These are phyloP conservation scores for Prietella phreatophila DNA, from an alignment of 2,113 vertebrate genomes.

Conservation along the genomic window DNA sequence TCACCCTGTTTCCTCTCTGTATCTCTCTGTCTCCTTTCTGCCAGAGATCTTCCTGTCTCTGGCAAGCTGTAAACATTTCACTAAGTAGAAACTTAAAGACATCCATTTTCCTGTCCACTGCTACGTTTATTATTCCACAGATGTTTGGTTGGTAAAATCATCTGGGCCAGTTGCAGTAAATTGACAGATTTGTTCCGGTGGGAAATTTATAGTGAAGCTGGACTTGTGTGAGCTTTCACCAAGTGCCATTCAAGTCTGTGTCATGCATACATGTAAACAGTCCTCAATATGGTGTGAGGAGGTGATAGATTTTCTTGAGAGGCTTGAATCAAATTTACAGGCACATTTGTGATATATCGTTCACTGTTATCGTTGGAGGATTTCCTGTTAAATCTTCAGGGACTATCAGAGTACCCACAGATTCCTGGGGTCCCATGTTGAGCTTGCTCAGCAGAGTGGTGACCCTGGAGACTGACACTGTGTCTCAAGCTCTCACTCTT, in stretches of 20 bases:
- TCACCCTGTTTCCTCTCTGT: not conserved
- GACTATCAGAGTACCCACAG: conserved; percentile 45
- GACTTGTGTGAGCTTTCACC: conserved; percentile 55
- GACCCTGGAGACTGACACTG: conserved; percentile 25
- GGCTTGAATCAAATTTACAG: conserved; percentile 35
- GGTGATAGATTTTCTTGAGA: conserved; percentile 42
- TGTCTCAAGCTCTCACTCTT: not conserved
- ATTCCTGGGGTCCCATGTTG: conserved; percentile 44
- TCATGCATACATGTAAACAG: not conserved
- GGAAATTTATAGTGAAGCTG: conserved; percentile 32
- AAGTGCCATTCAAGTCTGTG: conserved; percentile 31
- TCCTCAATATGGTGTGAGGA: not conserved
- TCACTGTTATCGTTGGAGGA: conserved; percentile 60
- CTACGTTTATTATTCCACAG: conserved; percentile 55
- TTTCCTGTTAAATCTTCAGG: conserved; percentile 43
- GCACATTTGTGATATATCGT: not conserved
- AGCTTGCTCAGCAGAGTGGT: conserved; percentile 38
- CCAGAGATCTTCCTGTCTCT: conserved; percentile 32
- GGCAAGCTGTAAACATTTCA: conserved; percentile 25
- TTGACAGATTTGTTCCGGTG: conserved; percentile 43
- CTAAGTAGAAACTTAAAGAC: conserved; percentile 32
- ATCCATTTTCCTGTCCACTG: conserved; percentile 26
- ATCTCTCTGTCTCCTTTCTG: not conserved
- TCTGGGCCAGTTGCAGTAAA: conserved; percentile 22
- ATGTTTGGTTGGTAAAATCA: conserved; percentile 25